Evolutionary conservation across 2,113 vertebrate genomes (phyloP).

Genomic region (Carlito syrichta): DNA sequence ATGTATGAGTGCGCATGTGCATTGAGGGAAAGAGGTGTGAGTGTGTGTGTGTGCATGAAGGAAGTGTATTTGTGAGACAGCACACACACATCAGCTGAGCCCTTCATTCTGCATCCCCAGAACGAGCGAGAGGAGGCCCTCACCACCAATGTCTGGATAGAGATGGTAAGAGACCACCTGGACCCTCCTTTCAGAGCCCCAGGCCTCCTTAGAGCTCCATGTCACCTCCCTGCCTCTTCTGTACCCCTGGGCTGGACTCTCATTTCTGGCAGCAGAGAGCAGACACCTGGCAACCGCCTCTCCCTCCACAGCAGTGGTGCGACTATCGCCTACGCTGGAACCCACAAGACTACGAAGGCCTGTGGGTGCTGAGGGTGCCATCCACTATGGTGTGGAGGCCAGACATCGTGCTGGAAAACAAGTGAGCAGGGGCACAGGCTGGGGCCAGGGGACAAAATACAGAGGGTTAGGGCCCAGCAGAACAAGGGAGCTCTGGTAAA

Average conservation of each 20-base stretch:
- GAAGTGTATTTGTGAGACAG: no score
- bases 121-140: constrained; percentile 94
- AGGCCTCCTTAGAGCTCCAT: not conserved
- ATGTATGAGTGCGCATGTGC: no score
- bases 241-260: no score
- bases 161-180: constrained; percentile 88
- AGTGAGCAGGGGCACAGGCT: constrained; percentile 80
- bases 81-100: no score
- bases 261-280: not conserved
- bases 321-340: constrained; percentile 94
- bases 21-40: no score
- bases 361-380: constrained; percentile 87
- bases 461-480: not conserved
- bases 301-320: constrained; percentile 87
- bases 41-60: no score
- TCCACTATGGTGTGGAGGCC: constrained; percentile 95
- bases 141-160: constrained; percentile 95
- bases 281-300: not conserved
- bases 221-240: not conserved
- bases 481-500: not conserved
- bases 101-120: constrained; percentile 77
- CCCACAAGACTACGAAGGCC: constrained; percentile 83
- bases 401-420: constrained; percentile 94
- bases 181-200: not conserved
- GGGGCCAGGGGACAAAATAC: not conserved